Evolutionary conservation across 1,140 invertebrate species (phyloP), one percentile per base, ranked within the genome.

Genomic region (Matsumurasca onukii): DNA sequence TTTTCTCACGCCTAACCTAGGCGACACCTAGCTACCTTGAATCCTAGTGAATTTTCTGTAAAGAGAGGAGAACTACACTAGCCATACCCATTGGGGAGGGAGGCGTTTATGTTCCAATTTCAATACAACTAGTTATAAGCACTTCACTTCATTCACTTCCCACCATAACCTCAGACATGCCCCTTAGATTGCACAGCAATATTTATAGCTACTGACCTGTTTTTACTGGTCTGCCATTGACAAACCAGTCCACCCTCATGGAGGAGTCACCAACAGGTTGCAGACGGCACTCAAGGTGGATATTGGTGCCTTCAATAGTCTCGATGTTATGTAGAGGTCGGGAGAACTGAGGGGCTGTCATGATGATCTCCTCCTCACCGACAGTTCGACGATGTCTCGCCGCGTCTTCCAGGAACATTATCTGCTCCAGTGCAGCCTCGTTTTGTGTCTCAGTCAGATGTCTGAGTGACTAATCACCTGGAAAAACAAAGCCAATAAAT

Each of bases 241-340:
- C 91, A 77, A 97, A 93, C 98, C 98, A 99, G 73, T 99, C 95
- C 3, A 99, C 92, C 78, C 86, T 90, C 94, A 99, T 97, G 3
- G 89, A 91, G 0, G 94, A 88, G 81, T 99, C 97, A 30, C 96
- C 95, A 64, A 98, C 90, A 3, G 97, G 98, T 76, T 94, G 91
- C 31, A 98, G 82, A 66, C 95, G 88, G 74, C 92, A 94, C 81
- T 98, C 95, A 76, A 98, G 83, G 78, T 97, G 95, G 31, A 97
- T 91, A 76, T 96, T 95, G 0, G 92, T 93, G 45, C 95, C 86
- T 83, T 98, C 95, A 66, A 95, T 82, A 0, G 93, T 95, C 78
- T 95, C 93, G 70, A 95, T 89, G 76, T 96, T 96, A 77, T 95
- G 93, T 70, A 97, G 78, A 0, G 92, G 86, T 76, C 93, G 70